Base-by-base conservation (phyloP, 2,797 vertebrate genomes). In the Gambusia yucatana region DNA sequence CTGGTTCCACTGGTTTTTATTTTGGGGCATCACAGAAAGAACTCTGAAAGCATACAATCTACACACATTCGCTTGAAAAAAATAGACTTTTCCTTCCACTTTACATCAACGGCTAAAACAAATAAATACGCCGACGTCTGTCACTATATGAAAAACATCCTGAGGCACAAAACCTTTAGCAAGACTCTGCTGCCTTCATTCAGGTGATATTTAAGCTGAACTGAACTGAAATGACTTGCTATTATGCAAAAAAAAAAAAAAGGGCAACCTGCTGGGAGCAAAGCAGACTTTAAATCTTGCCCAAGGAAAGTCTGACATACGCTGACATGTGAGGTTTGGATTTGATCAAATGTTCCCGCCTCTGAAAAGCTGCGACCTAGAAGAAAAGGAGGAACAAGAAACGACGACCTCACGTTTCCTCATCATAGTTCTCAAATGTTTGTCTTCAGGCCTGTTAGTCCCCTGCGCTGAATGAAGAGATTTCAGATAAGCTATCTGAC, bases 401-500 rank as follows among this genome's bases (percentile, higher is more conserved):
- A 44, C 14, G 20, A 44, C 6, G 5, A 25, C 28, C 33, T 6
- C 30, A 50, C 2, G 9, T 52, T 73, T 73, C 10, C 17, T 73
- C 33, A 25, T 11, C 8, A 16, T 43, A 7, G 36, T 59, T 17
- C 57, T 41, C 36, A 57, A 22, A 39, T 22, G 61, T 44, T 36
- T 70, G 14, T 70, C 22, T 67, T 33, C 10, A 36, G n/a, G 3
- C 55, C 17, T 39, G 3, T 43, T 4, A 10, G n/a, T 72, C 36
- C 61, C 44, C 22, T 50, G 33, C 22, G 0, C 14, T 30, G 14
- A 59, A 65, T 71, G 39, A 10, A 30, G 55, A 17, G 72, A 76
- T 4, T 77, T 72, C 6, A 47, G 50, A 88, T 90, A 91, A 89
- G 86, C 88, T 88, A 79, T 6, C 4, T 28, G 2, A 5, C 4